Percentiles rank a stretch among this genome's conserved stretches.
phyloP scores from a whole-genome alignment of 2,888 invertebrate genomes.

The Mylabris sibirica region DNA sequence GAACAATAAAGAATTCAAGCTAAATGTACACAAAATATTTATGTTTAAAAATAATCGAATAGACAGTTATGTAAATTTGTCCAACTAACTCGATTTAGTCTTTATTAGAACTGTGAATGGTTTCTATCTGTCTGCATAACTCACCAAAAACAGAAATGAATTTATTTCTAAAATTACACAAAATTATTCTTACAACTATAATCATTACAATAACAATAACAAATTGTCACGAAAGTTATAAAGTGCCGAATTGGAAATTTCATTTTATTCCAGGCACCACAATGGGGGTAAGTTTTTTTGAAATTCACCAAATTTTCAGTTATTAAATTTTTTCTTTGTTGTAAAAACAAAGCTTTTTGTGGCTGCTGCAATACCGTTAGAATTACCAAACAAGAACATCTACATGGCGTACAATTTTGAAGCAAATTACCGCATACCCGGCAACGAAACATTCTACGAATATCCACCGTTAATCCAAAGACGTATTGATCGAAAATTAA shows the following conservation, averaged over 20 bases:
- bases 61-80: constrained; percentile 31
- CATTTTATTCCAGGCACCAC: constrained; percentile 40
- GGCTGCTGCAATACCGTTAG: constrained; percentile 75
- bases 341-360: constrained; percentile 67
- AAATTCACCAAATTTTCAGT: neutral
- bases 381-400: constrained; percentile 72
- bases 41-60: neutral
- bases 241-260: constrained; percentile 38
- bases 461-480: constrained; percentile 50
- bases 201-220: neutral
- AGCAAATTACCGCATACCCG: constrained; percentile 70
- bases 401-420: constrained; percentile 80
- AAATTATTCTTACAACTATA: neutral
- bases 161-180: neutral
- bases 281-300: constrained; percentile 38
- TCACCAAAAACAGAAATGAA: neutral
- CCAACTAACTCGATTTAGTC: constrained; percentile 20
- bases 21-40: constrained; percentile 16
- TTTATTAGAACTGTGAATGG: neutral
- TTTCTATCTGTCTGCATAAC: neutral
- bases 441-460: constrained; percentile 61
- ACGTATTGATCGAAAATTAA: constrained; percentile 44
- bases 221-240: constrained; percentile 20
- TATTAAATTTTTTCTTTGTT: neutral
- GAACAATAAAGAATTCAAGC: neutral